A percentile compares a stretch with the other conserved stretches of the same genome.
Evolutionary conservation across 1,140 invertebrate genomes (phyloP).

Genomic region (Steinernema khuongi): DNA sequence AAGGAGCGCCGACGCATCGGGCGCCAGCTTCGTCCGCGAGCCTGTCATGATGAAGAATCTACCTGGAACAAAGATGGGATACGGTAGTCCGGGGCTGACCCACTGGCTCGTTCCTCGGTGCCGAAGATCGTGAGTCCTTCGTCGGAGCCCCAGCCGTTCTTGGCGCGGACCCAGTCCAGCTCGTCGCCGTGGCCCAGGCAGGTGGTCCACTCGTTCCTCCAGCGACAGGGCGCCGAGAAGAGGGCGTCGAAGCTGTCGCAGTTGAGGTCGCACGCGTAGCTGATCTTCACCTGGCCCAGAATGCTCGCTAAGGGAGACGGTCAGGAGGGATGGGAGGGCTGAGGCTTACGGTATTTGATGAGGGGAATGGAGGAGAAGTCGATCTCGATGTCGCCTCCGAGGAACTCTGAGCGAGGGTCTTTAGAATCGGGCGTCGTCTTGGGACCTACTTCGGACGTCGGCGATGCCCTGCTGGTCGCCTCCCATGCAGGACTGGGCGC

Average conservation of each 20-base stretch:
- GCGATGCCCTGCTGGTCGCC: slow-evolving; percentile 1
- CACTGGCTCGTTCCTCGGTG: slow-evolving; percentile 40
- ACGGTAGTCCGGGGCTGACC: slow-evolving; percentile 10
- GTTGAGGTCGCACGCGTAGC: slow-evolving; percentile 46
- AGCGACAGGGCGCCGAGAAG: slow-evolving; percentile 41
- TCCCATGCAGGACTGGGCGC: not conserved
- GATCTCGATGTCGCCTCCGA: slow-evolving; percentile 47
- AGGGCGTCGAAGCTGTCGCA: slow-evolving; percentile 46
- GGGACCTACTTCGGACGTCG: not conserved
- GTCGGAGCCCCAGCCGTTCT: slow-evolving; percentile 45
- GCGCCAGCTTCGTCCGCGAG: slow-evolving; percentile 32
- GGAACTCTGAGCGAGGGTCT: slow-evolving; percentile 35
- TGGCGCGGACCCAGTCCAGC: slow-evolving; percentile 45
- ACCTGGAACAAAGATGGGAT: slow-evolving; percentile 19
- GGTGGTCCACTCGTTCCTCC: slow-evolving; percentile 46
- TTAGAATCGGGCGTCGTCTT: not conserved
- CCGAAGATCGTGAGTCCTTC: slow-evolving; percentile 46
- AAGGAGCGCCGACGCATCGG: slow-evolving; percentile 34
- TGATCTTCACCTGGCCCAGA: slow-evolving; percentile 44
- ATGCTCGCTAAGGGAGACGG: slow-evolving; percentile 39
- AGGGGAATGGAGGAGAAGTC: slow-evolving; percentile 42
- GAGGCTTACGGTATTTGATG: slow-evolving; percentile 46
- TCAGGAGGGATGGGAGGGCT: not conserved
- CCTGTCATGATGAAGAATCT: slow-evolving; percentile 40
- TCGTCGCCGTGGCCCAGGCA: slow-evolving; percentile 39